phyloP scores from a whole-genome alignment of 2,797 vertebrate genomes.

The Enteromius thamalakanensis region DNA sequence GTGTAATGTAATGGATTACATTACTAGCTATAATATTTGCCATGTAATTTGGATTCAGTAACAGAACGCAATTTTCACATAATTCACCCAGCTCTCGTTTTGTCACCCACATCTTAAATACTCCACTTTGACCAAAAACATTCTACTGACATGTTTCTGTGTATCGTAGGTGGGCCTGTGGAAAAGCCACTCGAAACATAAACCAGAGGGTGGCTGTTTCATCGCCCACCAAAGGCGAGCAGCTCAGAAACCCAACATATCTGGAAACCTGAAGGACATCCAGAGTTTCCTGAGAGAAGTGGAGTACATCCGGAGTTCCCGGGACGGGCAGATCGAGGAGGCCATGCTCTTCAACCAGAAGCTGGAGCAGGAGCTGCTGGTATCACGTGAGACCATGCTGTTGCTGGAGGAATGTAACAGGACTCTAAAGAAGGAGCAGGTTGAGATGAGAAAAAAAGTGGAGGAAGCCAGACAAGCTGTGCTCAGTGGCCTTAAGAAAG shows the following conservation, averaged over 20 bases:
- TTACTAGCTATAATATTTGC: neutral
- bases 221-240: conserved; percentile 67
- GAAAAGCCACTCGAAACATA: conserved; percentile 85
- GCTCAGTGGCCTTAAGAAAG: conserved; percentile 85
- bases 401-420: conserved; percentile 83
- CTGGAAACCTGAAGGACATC: conserved; percentile 70
- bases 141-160: conserved; percentile 1
- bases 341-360: conserved; percentile 79
- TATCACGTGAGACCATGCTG: conserved; percentile 76
- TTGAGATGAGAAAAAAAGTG: conserved; percentile 84
- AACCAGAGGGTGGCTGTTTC: conserved; percentile 77
- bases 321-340: conserved; percentile 82
- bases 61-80: neutral
- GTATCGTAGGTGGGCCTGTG: conserved; percentile 85
- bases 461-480: conserved; percentile 86
- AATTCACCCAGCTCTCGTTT: neutral
- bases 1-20: neutral
- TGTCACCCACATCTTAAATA: neutral
- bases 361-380: conserved; percentile 83
- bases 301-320: conserved; percentile 78
- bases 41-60: neutral
- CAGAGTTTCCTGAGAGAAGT: conserved; percentile 81
- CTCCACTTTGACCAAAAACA: neutral
- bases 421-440: conserved; percentile 82
- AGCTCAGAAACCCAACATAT: conserved; percentile 61